Percentiles rank a stretch among this genome's conserved stretches.
Conservation (phyloP, 2,797 vertebrate species). For the Luscinia luscinia region DNA sequence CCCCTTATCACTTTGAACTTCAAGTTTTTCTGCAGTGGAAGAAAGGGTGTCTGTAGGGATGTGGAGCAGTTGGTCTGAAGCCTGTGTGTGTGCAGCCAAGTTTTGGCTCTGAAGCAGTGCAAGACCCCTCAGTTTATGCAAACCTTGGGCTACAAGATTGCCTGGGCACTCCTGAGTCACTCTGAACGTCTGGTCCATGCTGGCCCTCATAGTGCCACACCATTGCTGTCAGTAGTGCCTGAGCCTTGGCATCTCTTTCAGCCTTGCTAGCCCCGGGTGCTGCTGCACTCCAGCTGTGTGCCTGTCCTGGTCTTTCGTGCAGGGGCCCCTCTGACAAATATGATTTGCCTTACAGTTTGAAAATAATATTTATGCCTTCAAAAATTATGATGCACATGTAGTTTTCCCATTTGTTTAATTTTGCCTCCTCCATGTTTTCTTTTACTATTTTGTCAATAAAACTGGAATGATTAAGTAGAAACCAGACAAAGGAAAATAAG, state of each 20-base stretch:
- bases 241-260: not conserved
- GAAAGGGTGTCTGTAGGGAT: not conserved
- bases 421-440: not conserved
- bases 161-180: not conserved
- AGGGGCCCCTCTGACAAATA: not conserved
- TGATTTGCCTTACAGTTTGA: not conserved
- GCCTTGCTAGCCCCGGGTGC: not conserved
- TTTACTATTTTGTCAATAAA: not conserved
- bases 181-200: not conserved
- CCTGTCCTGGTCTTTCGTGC: not conserved
- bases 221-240: not conserved
- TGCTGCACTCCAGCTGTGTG: not conserved
- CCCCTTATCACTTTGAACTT: not conserved
- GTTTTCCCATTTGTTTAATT: not conserved
- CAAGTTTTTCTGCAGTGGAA: not conserved
- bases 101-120: not conserved
- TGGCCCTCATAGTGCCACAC: not conserved
- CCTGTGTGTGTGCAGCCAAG: not conserved
- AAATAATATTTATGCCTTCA: not conserved
- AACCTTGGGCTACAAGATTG: not conserved
- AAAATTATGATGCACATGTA: not conserved
- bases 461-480: not conserved
- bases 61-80: not conserved
- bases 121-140: not conserved
- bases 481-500: constrained; percentile 1